Base-by-base conservation (phyloP, 2,888 invertebrate genomes). In the Holacanthella duospinosa region DNA sequence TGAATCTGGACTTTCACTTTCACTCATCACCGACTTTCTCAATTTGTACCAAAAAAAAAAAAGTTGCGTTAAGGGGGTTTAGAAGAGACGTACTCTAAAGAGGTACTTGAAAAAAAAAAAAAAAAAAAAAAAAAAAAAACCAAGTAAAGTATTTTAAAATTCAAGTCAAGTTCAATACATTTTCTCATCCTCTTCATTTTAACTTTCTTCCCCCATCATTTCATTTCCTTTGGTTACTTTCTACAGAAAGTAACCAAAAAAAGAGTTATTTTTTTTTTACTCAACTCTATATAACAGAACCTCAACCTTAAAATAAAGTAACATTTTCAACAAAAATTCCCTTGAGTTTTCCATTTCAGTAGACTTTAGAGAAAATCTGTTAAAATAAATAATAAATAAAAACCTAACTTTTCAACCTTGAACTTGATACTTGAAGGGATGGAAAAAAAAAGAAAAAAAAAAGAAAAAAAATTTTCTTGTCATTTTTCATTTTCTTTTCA, bases 1-100 rank as follows among this genome's bases (percentile, higher is more conserved):
- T 21, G 48, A 48, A 48, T 48, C 48, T 48, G 48, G 48, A 48
- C 48, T 48, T 48, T 48, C 48, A 48, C 48, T 48, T 48, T 48
- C 48, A 9, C 48, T 48, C 48, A n/a, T 48, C 48, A 36, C 16
- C 36, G 16, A 9, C 36, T 36, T n/a, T n/a, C n/a, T n/a, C n/a
- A n/a, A n/a, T n/a, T n/a, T n/a, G n/a, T n/a, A n/a, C n/a, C n/a
- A n/a, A n/a, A n/a, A n/a, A n/a, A n/a, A n/a, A n/a, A n/a, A n/a
- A n/a, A n/a, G n/a, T n/a, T n/a, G n/a, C n/a, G n/a, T n/a, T n/a
- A n/a, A n/a, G n/a, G n/a, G n/a, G n/a, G n/a, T n/a, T n/a, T n/a
- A n/a, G n/a, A n/a, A n/a, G n/a, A n/a, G 6, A 12, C 36, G 36
- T 36, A 12, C 36, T 16, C 16, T 36, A 36, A 36, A 36, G 36